Evolutionary conservation across 2,888 invertebrate genomes (phyloP).

Genomic region (Acleris sparsana): DNA sequence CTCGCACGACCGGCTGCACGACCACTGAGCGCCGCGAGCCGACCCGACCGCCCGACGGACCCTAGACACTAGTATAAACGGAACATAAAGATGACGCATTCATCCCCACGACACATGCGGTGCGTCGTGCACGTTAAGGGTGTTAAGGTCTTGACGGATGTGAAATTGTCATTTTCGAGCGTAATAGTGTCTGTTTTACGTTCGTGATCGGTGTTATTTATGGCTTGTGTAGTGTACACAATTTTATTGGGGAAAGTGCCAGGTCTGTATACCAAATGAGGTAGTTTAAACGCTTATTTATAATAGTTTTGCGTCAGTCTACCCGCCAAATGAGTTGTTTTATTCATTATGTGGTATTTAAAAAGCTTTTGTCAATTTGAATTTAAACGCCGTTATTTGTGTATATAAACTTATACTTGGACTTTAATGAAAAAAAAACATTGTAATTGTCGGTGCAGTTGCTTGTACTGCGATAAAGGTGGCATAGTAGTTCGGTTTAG

Average conservation of each 20-base stretch:
- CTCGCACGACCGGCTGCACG: conserved; percentile 84
- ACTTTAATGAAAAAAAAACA: no score
- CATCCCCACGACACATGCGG: no score
- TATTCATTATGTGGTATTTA: no score
- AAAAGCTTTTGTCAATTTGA: neutral
- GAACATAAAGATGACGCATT: no score
- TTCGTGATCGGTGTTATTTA: conserved; percentile 1
- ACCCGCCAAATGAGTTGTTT: neutral
- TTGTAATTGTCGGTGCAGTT: no score
- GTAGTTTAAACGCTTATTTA: neutral
- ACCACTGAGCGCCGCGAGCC: conserved; percentile 58
- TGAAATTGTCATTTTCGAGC: no score
- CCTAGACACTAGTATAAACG: no score
- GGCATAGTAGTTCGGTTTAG: conserved; percentile 25
- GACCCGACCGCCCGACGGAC: no score
- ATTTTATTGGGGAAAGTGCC: conserved; percentile 1
- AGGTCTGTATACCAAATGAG: neutral
- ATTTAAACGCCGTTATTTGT: neutral
- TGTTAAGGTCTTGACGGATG: no score
- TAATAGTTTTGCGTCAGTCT: neutral
- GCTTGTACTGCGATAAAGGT: conserved; percentile 3
- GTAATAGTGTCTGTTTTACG: neutral
- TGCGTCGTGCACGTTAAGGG: no score
- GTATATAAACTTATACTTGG: neutral
- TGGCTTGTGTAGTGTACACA: conserved; percentile 1